Conservation (phyloP, 2,113 vertebrate species). For the Grus americana region DNA sequence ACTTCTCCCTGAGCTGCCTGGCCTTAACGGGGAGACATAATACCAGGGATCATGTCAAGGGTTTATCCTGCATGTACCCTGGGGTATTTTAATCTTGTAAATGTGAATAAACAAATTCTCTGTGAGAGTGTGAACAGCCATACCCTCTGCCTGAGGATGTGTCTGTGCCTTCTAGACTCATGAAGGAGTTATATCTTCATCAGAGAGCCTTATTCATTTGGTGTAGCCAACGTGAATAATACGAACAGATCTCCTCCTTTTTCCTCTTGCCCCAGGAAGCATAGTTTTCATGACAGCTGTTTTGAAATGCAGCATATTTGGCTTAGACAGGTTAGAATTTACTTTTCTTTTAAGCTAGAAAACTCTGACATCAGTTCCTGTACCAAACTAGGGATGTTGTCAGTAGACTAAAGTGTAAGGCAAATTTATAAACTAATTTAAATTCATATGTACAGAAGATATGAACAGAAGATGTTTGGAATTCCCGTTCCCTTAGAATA, state of each 20-base stretch:
- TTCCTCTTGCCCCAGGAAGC: neutral
- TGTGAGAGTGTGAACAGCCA: neutral
- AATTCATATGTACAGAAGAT: neutral
- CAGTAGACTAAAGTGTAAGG: neutral
- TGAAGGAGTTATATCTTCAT: neutral
- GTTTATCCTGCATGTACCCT: neutral
- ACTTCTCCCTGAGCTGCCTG: neutral
- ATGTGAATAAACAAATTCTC: neutral
- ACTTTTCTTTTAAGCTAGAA: neutral
- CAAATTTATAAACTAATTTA: neutral
- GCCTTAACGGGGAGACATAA: neutral
- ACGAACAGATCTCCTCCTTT: neutral
- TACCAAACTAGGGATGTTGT: neutral
- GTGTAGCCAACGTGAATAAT: neutral
- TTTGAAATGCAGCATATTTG: neutral
- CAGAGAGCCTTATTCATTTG: neutral
- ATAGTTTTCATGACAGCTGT: neutral
- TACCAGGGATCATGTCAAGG: neutral
- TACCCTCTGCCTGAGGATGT: neutral
- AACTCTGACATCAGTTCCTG: neutral
- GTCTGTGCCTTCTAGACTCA: neutral
- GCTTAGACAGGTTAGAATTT: neutral
- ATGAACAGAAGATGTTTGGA: neutral
- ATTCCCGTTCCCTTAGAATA: neutral
- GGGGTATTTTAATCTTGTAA: neutral